Conservation (phyloP, 1,140 invertebrate genomes). For the Nebria ingens region DNA sequence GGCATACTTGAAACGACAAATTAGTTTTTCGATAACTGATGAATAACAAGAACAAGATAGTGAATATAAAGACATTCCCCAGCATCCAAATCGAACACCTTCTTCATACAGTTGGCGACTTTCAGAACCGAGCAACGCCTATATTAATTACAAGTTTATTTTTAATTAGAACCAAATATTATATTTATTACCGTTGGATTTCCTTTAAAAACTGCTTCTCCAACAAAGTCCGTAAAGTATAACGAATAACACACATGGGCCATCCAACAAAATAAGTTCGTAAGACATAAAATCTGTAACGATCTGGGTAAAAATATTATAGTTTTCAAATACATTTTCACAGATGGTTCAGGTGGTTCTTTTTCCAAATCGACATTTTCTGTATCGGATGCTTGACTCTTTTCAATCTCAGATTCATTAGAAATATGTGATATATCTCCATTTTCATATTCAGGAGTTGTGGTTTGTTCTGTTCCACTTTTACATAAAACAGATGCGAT, state of each 20-base stretch:
- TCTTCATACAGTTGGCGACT: conserved; percentile 66
- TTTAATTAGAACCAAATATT: conserved; percentile 2
- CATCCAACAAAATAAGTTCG: conserved; percentile 97
- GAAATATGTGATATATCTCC: too few species aligned
- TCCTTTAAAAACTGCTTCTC: conserved; percentile 88
- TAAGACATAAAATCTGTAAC: conserved; percentile 77
- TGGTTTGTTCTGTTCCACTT: too few species aligned
- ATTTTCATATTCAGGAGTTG: too few species aligned
- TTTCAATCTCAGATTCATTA: too few species aligned
- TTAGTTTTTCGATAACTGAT: conserved; percentile 75
- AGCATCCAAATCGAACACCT: conserved; percentile 89
- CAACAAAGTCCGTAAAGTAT: conserved; percentile 96
- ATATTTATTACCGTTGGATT: conserved; percentile 58
- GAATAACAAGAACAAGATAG: conserved; percentile 90
- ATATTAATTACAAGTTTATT: conserved; percentile 26
- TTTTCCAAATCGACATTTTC: too few species aligned
- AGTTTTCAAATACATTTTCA: conserved; percentile 72
- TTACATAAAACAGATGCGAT: too few species aligned
- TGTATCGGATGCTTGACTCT: too few species aligned
- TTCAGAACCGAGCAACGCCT: conserved; percentile 55
- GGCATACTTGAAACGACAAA: conserved; percentile 67
- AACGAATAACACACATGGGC: conserved; percentile 92
- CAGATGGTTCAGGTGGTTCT: conserved; percentile 40
- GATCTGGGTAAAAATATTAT: conserved; percentile 84
- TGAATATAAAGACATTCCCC: conserved; percentile 95